Percentiles rank a stretch among this genome's conserved stretches.
Evolutionary conservation across 2,797 vertebrate genomes (phyloP).

Genomic region (Dallia pectoralis): DNA sequence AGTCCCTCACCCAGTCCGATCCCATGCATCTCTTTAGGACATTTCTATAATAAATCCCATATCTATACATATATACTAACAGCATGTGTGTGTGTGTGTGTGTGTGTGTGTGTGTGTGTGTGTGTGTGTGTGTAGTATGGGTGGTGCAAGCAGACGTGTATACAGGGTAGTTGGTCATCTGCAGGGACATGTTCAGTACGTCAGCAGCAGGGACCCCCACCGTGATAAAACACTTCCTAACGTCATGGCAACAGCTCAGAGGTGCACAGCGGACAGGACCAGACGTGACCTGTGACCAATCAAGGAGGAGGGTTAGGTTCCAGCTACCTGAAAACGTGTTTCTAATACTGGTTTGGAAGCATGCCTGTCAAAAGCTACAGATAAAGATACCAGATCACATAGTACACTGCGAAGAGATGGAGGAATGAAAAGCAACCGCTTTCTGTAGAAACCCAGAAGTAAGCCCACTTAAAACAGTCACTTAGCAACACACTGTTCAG

Average conservation of each 20-base stretch:
- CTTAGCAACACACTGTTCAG: slow-evolving; percentile 53
- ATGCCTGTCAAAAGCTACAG: not conserved
- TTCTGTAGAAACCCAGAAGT: not conserved
- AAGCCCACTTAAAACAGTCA: slow-evolving; percentile 35
- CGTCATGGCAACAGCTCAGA: not conserved
- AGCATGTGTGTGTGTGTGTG: not conserved
- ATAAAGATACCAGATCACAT: not conserved
- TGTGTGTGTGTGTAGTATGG: slow-evolving; percentile 28
- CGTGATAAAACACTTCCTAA: too few species aligned
- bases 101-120: slow-evolving; percentile 16
- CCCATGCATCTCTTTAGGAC: too few species aligned
- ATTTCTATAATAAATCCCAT: too few species aligned
- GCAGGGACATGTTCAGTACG: too few species aligned
- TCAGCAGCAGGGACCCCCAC: too few species aligned
- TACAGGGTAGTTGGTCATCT: too few species aligned
- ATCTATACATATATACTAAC: too few species aligned
- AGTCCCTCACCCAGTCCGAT: too few species aligned
- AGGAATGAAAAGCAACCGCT: not conserved
- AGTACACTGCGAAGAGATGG: not conserved
- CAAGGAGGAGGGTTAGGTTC: not conserved
- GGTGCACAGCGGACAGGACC: not conserved
- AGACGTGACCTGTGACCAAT: not conserved
- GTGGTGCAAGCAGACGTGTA: not conserved
- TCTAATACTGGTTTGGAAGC: not conserved
- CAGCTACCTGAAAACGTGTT: not conserved